phyloP scores from a whole-genome alignment of 2,113 vertebrate genomes.

The Sturnira hondurensis region DNA sequence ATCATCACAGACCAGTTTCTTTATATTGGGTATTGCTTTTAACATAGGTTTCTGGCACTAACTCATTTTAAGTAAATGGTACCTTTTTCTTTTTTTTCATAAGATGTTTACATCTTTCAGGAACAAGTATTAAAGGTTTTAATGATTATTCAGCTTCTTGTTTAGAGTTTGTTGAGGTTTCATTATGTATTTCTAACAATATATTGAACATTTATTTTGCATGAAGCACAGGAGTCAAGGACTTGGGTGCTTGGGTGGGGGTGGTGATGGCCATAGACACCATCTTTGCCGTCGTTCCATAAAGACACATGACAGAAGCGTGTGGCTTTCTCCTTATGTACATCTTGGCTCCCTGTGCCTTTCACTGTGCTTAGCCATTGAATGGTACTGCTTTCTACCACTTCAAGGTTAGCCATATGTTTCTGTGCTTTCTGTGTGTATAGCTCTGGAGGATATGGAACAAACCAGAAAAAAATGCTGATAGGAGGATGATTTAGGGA shows the following conservation, averaged over 20 bases:
- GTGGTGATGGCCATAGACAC: background rate
- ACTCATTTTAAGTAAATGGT: background rate
- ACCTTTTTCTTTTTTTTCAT: background rate
- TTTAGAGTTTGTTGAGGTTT: background rate
- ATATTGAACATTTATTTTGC: conserved; percentile 2
- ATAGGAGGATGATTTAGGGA: background rate
- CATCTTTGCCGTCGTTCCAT: background rate
- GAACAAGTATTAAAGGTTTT: background rate
- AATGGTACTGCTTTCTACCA: background rate
- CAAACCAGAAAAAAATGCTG: background rate
- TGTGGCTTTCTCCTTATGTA: background rate
- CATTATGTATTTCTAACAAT: background rate
- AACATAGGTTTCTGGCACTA: background rate
- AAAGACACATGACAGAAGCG: background rate
- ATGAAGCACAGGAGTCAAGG: background rate
- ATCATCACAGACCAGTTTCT: background rate
- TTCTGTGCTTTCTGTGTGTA: conserved; percentile 13
- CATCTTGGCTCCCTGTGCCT: background rate
- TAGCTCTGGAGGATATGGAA: background rate
- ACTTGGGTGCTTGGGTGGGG: background rate
- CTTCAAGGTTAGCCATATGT: background rate
- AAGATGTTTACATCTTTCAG: background rate
- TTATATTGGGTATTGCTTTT: background rate
- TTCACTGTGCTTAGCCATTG: background rate
- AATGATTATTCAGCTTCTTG: background rate